Conservation (phyloP, 92 coral and sea anemone genomes). For the Paramuricea clavata region DNA sequence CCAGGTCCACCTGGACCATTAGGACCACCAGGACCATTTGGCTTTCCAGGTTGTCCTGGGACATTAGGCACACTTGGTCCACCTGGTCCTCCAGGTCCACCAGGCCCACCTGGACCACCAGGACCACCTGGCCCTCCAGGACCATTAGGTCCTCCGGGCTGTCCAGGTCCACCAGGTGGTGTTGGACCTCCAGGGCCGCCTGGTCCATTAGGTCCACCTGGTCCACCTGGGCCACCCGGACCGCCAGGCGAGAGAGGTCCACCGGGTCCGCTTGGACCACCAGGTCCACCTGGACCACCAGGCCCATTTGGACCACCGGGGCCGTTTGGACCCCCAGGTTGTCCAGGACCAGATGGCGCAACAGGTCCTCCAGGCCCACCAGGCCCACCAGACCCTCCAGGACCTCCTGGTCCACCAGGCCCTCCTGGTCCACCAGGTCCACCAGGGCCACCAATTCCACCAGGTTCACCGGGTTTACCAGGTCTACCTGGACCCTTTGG, state of each 20-base stretch:
- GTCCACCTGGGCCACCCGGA: conserved; percentile 44
- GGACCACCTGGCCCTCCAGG: conserved; percentile 55
- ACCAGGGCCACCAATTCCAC: conserved; percentile 27
- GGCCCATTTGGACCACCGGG: conserved; percentile 42
- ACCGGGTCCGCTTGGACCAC: too few relatives aligned
- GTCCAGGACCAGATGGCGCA: conserved; percentile 39
- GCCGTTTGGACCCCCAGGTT: conserved; percentile 41
- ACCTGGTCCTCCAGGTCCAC: conserved; percentile 80
- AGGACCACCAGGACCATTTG: conserved; percentile 85
- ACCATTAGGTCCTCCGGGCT: too few relatives aligned
- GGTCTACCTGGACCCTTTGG: conserved; percentile 33
- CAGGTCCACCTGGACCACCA: conserved; percentile 41
- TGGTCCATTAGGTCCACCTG: conserved; percentile 65
- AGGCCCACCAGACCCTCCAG: conserved; percentile 80
- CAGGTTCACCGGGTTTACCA: conserved; percentile 52
- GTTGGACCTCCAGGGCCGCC: too few relatives aligned
- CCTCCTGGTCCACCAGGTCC: conserved; percentile 39
- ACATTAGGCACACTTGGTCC: conserved; percentile 81
- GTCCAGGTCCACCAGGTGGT: too few relatives aligned
- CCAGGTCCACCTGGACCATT: conserved; percentile 88
- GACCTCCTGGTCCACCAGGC: conserved; percentile 66
- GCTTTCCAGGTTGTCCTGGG: too few relatives aligned
- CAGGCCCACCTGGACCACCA: too few relatives aligned
- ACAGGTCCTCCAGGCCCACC: conserved; percentile 82
- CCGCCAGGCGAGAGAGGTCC: conserved; percentile 79